Conservation (phyloP, 2,888 invertebrate genomes). For the Clistopyga incitator region DNA sequence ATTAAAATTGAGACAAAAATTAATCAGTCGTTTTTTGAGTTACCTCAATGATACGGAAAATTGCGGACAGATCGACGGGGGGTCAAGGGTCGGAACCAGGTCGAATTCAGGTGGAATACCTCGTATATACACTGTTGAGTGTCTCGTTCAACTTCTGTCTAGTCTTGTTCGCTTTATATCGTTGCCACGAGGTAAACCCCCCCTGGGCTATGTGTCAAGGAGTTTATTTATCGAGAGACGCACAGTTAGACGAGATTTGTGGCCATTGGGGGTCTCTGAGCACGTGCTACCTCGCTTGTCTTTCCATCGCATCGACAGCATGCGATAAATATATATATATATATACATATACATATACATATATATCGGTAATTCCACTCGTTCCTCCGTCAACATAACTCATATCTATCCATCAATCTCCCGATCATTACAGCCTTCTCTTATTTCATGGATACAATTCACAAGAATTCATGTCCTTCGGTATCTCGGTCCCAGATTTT, state of each 20-base stretch:
- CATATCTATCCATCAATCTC: constrained; percentile 16
- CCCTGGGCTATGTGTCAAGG: constrained; percentile 63
- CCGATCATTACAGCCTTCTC: background rate
- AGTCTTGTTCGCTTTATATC: background rate
- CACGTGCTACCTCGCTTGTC: constrained; percentile 1
- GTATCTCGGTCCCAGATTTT: background rate
- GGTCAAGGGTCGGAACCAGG: too few relatives aligned
- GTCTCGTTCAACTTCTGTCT: background rate
- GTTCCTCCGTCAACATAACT: background rate
- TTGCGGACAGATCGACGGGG: too few relatives aligned
- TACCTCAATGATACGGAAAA: too few relatives aligned
- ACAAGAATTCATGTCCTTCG: constrained; percentile 22
- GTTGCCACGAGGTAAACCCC: constrained; percentile 35
- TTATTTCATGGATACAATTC: background rate
- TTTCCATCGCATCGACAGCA: constrained; percentile 18
- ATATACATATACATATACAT: too few relatives aligned
- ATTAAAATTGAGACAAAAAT: too few relatives aligned
- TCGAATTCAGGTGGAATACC: too few relatives aligned
- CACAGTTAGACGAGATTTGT: constrained; percentile 52
- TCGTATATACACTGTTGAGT: background rate
- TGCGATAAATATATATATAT: constrained; percentile 23
- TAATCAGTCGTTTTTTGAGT: too few relatives aligned
- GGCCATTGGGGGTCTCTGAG: background rate
- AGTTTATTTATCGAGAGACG: constrained; percentile 58
- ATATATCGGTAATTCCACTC: background rate